Conservation (phyloP, 35 echinoderm and acorn worm species). For the Patiria miniata region DNA sequence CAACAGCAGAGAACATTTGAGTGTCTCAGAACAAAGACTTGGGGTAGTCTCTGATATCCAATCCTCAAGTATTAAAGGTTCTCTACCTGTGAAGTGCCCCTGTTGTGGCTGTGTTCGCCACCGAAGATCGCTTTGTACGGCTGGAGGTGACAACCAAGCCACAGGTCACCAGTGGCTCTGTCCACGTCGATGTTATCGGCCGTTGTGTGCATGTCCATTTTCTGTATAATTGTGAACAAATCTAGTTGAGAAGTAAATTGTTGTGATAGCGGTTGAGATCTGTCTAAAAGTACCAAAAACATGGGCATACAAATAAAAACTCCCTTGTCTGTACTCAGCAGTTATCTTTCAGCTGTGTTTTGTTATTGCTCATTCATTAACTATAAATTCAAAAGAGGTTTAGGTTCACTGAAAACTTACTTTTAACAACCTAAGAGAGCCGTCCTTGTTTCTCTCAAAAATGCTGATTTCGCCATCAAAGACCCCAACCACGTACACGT, state of each 20-base stretch:
- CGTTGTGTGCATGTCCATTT: not conserved
- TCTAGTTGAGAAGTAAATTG: too few relatives aligned
- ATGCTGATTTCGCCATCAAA: not conserved
- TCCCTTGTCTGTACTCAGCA: too few relatives aligned
- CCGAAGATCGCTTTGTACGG: not conserved
- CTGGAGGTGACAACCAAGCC: not conserved
- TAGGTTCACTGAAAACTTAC: too few relatives aligned
- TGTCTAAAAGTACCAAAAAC: too few relatives aligned
- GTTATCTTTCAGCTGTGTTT: too few relatives aligned
- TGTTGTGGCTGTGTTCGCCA: not conserved
- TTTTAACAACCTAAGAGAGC: not conserved
- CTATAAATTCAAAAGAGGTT: too few relatives aligned
- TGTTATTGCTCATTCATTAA: too few relatives aligned
- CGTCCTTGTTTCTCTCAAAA: not conserved
- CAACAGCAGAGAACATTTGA: not conserved
- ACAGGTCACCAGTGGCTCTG: not conserved
- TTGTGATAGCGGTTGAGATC: too few relatives aligned
- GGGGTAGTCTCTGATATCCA: not conserved
- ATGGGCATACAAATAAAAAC: too few relatives aligned
- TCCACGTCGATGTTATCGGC: not conserved
- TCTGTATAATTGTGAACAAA: not conserved
- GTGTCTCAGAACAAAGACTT: not conserved
- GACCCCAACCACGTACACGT: not conserved
- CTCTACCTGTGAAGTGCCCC: not conserved
- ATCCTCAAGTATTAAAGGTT: not conserved